These are phyloP conservation scores for Lasioglossum villosulum DNA, from an alignment of 2,888 invertebrate genomes.

Conservation along the genomic window DNA sequence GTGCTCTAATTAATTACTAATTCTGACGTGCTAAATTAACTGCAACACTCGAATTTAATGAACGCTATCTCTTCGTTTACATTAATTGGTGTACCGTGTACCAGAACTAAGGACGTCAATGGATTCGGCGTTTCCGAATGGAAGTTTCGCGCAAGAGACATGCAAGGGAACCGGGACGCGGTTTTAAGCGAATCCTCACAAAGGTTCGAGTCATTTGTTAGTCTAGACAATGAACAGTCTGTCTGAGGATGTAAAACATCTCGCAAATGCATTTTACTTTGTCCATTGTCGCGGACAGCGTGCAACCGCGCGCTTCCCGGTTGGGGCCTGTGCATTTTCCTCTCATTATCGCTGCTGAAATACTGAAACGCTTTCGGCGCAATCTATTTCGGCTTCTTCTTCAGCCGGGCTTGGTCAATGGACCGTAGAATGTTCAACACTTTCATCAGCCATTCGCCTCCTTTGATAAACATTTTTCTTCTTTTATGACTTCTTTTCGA, in stretches of 20 bases:
- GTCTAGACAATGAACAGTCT: conserved; percentile 58
- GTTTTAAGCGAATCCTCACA: conserved; percentile 49
- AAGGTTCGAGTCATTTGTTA: conserved; percentile 56
- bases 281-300: conserved; percentile 48
- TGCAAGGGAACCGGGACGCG: neutral
- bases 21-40: neutral
- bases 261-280: conserved; percentile 59
- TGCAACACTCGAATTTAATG: neutral
- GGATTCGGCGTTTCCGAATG: conserved; percentile 14
- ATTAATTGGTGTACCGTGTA: neutral
- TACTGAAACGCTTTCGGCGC: conserved; percentile 59
- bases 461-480: neutral
- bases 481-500: neutral
- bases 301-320: conserved; percentile 42
- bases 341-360: conserved; percentile 57
- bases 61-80: neutral
- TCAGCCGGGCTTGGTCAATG: conserved; percentile 49
- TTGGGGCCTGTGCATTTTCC: conserved; percentile 57
- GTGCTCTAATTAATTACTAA: neutral
- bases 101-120: neutral
- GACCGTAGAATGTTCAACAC: conserved; percentile 33
- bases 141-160: neutral
- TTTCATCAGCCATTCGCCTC: neutral
- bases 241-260: conserved; percentile 61
- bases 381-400: conserved; percentile 68